Base-by-base conservation (phyloP, 2,888 invertebrate genomes). In the Pristionchus entomophagus region DNA sequence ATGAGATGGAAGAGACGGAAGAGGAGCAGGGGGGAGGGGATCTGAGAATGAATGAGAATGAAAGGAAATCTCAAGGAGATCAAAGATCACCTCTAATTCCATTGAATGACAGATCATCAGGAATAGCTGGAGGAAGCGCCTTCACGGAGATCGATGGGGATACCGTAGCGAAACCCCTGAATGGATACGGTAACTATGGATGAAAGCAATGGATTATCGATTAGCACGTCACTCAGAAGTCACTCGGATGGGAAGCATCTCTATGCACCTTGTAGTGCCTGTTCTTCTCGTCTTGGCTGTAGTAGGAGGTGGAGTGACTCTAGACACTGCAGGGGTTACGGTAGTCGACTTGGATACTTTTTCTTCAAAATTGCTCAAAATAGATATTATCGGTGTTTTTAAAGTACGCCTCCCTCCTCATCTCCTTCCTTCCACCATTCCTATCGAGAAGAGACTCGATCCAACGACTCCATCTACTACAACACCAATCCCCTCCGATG, bases 121-220 rank as follows among this genome's bases (percentile, higher is more conserved):
- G 78, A 51, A 80, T 51, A 22, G 78, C 17, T 22, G 78, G 78
- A 51, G 78, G 78, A 10, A 80, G 51, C 22, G 78, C 29, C 51
- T 80, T 80, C 49, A 80, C 78, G 49, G 78, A 80, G 49, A 80
- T 80, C 14, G 49, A 26, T 49, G 78, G 78, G 35, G 78, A 51
- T 80, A 80, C 78, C n/a, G 78, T 80, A 51, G 78, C 51, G 51
- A 80, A 51, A 29, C 12, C 51, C 51, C 78, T 80, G 35, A 51
- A 80, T 32, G 51, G 51, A 51, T 80, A 51, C 41, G 78, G 49
- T 80, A 73, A 38, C 3, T 35, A 41, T 41, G 41, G 26, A 22
- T 65, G 5, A 14, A 65, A 6, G 22, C 4, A 17, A 32, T 0
- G n/a, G 73, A 41, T 45, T 73, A 73, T 73, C 45, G 38, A 73